phyloP scores from a whole-genome alignment of 2,888 invertebrate genomes.

The Andrena minutula region DNA sequence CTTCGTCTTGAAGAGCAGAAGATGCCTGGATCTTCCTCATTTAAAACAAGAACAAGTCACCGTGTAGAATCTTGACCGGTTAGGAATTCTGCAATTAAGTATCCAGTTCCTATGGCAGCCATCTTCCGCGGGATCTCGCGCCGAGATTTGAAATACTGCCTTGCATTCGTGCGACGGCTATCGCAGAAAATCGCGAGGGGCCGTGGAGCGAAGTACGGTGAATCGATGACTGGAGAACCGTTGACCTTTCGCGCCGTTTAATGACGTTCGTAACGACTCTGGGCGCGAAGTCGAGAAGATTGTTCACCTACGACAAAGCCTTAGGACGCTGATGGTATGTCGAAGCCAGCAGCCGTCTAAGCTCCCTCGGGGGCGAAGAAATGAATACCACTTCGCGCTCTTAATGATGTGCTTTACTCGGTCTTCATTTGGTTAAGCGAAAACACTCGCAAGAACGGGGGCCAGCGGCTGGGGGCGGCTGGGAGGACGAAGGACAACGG shows the following conservation, averaged over 20 bases:
- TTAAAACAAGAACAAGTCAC: too few species aligned
- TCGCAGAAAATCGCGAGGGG: slow-evolving; percentile 4
- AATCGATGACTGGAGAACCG: slow-evolving; percentile 38
- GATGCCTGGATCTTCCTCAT: too few species aligned
- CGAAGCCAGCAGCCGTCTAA: slow-evolving; percentile 48
- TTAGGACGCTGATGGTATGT: slow-evolving; percentile 40
- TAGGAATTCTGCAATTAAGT: not conserved
- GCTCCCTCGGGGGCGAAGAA: slow-evolving; percentile 34
- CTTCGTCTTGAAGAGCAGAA: not conserved
- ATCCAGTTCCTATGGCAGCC: not conserved
- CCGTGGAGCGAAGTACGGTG: slow-evolving; percentile 10
- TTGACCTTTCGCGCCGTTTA: slow-evolving; percentile 51
- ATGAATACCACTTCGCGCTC: slow-evolving; percentile 69
- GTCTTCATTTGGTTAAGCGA: slow-evolving; percentile 75
- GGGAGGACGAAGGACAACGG: not conserved
- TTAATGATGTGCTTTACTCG: slow-evolving; percentile 72
- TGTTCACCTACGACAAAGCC: slow-evolving; percentile 64
- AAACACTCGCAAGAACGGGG: slow-evolving; percentile 67
- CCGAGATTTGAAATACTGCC: not conserved
- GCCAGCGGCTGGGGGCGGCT: not conserved
- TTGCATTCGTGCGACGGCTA: not conserved
- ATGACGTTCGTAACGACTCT: slow-evolving; percentile 64
- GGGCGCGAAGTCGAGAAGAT: slow-evolving; percentile 48
- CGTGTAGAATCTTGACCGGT: too few species aligned
- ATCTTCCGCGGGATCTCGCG: not conserved